phyloP scores from a whole-genome alignment of 2,888 invertebrate genomes.

The Drosophila paucipuncta region DNA sequence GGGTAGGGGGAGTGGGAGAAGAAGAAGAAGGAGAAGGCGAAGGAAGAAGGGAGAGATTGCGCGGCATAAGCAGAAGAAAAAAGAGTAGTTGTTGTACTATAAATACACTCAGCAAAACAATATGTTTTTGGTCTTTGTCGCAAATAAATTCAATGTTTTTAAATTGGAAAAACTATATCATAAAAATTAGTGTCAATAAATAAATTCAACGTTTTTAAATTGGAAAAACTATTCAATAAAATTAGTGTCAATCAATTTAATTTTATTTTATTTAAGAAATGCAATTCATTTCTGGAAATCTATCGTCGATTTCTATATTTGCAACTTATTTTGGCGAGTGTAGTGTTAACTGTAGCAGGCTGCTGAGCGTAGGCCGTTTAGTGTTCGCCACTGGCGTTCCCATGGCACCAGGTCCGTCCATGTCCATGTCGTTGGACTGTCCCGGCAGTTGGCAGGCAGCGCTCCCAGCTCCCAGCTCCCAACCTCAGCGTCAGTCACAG shows the following conservation, averaged over 20 bases:
- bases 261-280: neutral
- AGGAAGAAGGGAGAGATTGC: neutral
- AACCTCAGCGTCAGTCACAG: slow-evolving; percentile 14
- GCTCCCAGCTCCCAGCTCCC: slow-evolving; percentile 16
- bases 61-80: neutral
- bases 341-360: neutral
- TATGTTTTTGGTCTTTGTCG: neutral
- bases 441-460: slow-evolving; percentile 17
- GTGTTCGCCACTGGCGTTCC: slow-evolving; percentile 45
- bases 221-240: neutral
- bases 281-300: neutral
- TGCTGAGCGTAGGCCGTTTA: slow-evolving; percentile 55
- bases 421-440: slow-evolving; percentile 27
- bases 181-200: neutral
- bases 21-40: neutral
- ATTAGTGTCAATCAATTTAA: neutral
- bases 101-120: neutral
- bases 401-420: slow-evolving; percentile 41
- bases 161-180: too few relatives aligned
- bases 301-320: neutral
- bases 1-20: neutral
- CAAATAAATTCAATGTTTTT: neutral
- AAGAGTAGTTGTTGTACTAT: neutral
- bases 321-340: neutral
- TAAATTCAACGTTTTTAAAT: neutral